Conservation (phyloP, 2,888 invertebrate species). For the Acrobasis suavella region DNA sequence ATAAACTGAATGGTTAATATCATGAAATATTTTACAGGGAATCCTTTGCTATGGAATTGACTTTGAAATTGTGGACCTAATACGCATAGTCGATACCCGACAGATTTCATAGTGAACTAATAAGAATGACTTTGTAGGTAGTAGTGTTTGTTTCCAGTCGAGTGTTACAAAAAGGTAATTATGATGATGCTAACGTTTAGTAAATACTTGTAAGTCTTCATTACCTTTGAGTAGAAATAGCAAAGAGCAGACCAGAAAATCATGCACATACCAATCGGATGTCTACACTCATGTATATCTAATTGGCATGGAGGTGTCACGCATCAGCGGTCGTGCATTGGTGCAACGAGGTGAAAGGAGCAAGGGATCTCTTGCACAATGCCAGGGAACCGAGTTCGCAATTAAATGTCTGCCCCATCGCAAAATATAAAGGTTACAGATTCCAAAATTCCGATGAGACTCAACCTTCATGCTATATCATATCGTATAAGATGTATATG, state of each 20-base stretch:
- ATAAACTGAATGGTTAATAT: too few relatives aligned
- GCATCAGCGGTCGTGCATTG: slow-evolving; percentile 42
- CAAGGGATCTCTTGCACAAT: slow-evolving; percentile 40
- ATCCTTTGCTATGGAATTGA: too few relatives aligned
- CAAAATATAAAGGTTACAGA: not conserved
- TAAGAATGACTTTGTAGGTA: too few relatives aligned
- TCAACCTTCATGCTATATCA: not conserved
- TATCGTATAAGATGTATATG: too few relatives aligned
- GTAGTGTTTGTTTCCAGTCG: too few relatives aligned
- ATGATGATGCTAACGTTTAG: too few relatives aligned
- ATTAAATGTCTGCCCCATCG: slow-evolving; percentile 38
- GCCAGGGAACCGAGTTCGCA: slow-evolving; percentile 38
- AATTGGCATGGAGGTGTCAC: slow-evolving; percentile 49
- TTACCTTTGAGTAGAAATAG: not conserved
- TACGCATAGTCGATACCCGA: too few relatives aligned
- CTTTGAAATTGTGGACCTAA: too few relatives aligned
- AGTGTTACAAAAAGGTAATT: too few relatives aligned
- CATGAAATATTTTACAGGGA: too few relatives aligned
- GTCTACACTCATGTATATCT: slow-evolving; percentile 23
- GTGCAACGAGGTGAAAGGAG: slow-evolving; percentile 48
- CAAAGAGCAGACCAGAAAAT: slow-evolving; percentile 6
- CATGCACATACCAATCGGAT: slow-evolving; percentile 5
- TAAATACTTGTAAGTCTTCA: not conserved
- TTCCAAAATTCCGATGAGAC: not conserved
- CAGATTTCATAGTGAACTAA: too few relatives aligned